Percentiles rank a stretch among this genome's conserved stretches.
Evolutionary conservation across 2,797 vertebrate genomes (phyloP).

Genomic region (Diplodus puntazzo): DNA sequence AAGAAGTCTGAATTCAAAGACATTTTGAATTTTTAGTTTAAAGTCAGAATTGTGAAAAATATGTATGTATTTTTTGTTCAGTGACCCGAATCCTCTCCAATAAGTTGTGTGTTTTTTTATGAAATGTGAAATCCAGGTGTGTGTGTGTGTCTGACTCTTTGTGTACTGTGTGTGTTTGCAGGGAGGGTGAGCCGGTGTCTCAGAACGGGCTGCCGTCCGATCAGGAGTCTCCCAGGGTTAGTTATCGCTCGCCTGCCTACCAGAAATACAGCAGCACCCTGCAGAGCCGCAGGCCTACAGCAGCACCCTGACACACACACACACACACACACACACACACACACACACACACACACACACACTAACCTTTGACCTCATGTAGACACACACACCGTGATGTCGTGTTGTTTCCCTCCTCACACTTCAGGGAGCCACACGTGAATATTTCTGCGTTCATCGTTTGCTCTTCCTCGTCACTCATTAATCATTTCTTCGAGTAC

Average conservation of each 20-base stretch:
- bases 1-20: no score
- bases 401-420: not conserved
- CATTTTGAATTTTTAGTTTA: no score
- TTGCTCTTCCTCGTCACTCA: constrained; percentile 11
- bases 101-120: not conserved
- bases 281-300: constrained; percentile 90
- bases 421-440: not conserved
- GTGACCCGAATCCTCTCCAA: no score
- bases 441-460: constrained; percentile 19
- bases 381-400: not conserved
- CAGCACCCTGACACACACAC: constrained; percentile 83
- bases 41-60: no score
- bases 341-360: constrained; percentile 12
- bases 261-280: constrained; percentile 97
- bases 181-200: constrained; percentile 91
- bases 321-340: constrained; percentile 26
- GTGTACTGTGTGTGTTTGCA: constrained; percentile 63
- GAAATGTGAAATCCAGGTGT: not conserved
- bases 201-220: constrained; percentile 94
- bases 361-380: constrained; percentile 12
- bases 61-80: no score
- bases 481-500: not conserved
- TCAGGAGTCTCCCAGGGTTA: constrained; percentile 98
- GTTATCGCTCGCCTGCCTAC: constrained; percentile 97
- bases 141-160: constrained; percentile 2